Base-by-base conservation (phyloP, 2,888 invertebrate genomes). In the Drepana falcataria region DNA sequence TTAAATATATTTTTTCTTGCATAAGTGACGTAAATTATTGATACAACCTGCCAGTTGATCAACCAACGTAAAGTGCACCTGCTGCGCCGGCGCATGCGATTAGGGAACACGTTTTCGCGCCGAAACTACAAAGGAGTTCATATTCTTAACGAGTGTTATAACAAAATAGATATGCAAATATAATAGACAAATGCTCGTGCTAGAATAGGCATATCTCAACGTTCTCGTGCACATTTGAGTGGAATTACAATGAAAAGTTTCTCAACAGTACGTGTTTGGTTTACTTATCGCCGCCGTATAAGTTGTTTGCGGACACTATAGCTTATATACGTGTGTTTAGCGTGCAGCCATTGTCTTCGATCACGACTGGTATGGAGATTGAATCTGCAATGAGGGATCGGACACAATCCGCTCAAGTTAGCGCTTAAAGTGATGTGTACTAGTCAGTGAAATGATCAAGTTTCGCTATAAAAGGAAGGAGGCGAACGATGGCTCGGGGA, bases 381-480 rank as follows among this genome's bases (percentile, higher is more conserved):
- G 79, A 85, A 85, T 85, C 67, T 64, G 57, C 75, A 52, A 48
- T 60, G 61, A 71, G 69, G 65, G 60, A 68, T 56, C 59, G 61
- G 54, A 63, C 65, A 69, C 68, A 69, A 77, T 73, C 71, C 66
- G 67, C 68, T 61, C 57, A 66, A 64, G 57, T 64, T 56, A 64
- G 60, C 55, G 65, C 63, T 73, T 71, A 71, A 58, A 73, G 79
- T 74, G 67, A 87, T 86, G 87, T 69, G 83, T 82, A 80, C 81
- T 76, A 77, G 67, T 68, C 71, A 66, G 77, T 73, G 74, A 83
- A 79, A 93, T 93, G 93, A 93, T 93, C 63, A 93, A 93, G 85
- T 93, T 93, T 86, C 92, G 93, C 61, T 93, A 93, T 68, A 93
- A 93, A 72, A 92, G 93, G 63, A 93, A 93, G 79, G 93, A 93